Base-by-base conservation (phyloP, 2,797 vertebrate species). In the Enteromius afrohamiltoni region DNA sequence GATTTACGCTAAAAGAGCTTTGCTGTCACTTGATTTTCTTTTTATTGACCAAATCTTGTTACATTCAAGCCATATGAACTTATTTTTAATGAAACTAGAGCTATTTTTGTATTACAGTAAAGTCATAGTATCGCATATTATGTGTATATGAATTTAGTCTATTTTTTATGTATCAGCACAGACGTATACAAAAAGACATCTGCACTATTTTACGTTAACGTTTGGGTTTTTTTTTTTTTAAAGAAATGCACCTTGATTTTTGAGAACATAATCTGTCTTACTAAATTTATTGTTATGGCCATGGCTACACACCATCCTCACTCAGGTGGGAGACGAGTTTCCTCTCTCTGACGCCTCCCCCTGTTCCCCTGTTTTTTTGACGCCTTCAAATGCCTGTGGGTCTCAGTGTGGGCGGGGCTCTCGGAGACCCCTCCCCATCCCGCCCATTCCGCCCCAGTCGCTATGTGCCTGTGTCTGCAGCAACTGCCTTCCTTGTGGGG, bases 401-500 rank as follows among this genome's bases (percentile, higher is more conserved):
- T 82, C 92, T 95, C 85, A 95, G 91, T 85, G 87, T 93, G 92
- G 94, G 93, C 82, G 93, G 91, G 88, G 91, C 93, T 75, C 93
- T 94, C 83, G 94, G 94, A 91, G 94, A 93, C 74, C 93, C 92
- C 90, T 94, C 95, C 90, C 93, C 93, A 88, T 93, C 94, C 89
- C 97, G 95, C 88, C 95, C 95, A 21, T 98, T 99, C 92, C 96
- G 96, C 92, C 97, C 97, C 90, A 98, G 97, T 93, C 97, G 98
- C 87, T 99, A 99, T 82, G 95, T 99, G 87, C 98, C 97, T 0
- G 97, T 98, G 87, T 96, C 97, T 0, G 97, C 98, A 80, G 98
- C 98, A 67, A 96, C 97, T 78, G 90, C 95, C 87, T 98, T 99
- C 93, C 94, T 99, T 84, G 97, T 99, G 76, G 98, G 97, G 91